Evolutionary conservation across 2,797 vertebrate genomes (phyloP), one percentile per base, ranked within the genome.

Genomic region (Tangara arthus): DNA sequence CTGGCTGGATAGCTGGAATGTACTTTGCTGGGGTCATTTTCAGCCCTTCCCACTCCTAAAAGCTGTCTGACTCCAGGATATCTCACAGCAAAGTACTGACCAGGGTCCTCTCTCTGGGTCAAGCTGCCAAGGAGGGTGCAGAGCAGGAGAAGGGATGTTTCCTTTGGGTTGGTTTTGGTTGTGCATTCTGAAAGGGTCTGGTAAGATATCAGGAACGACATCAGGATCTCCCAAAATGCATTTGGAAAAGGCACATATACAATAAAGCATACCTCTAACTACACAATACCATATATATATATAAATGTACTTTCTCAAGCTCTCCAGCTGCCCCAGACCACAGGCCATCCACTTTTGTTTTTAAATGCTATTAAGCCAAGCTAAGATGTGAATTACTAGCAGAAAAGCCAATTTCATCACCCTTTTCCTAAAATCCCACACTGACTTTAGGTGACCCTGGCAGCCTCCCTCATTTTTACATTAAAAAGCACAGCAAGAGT

Each of bases 161-260:
- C 57, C 90, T 96, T 94, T 94, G 88, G 94, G 88, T 93, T 94
- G 94, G 15, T 55, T 97, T 96, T 73, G 87, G 87, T 95, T 22
- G 4, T 88, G 95, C 94, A 96, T 91, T 94, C 80, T 90, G 85
- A 93, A 97, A 97, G 91, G 87, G 70, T 56, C 56, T 37, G 80
- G 78, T 50, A 63, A 53, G 81, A 91, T 65, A 82, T 61, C 91
- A 78, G 13, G 32, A 93, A 24, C 2, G 41, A 96, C 93, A 94
- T 73, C 73, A 76, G 26, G 27, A 78, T 86, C 94, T 95, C 89
- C 84, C 94, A 96, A 95, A 97, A 97, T 94, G 96, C 88, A 95
- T 97, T 92, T 97, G 95, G 90, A 97, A 97, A 98, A 98, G 97
- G 97, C 98, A 98, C 97, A 86, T 96, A 94, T 90, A 97, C 90